Evolutionary conservation across 2,797 vertebrate genomes (phyloP).

Genomic region (Scolopax rusticola): DNA sequence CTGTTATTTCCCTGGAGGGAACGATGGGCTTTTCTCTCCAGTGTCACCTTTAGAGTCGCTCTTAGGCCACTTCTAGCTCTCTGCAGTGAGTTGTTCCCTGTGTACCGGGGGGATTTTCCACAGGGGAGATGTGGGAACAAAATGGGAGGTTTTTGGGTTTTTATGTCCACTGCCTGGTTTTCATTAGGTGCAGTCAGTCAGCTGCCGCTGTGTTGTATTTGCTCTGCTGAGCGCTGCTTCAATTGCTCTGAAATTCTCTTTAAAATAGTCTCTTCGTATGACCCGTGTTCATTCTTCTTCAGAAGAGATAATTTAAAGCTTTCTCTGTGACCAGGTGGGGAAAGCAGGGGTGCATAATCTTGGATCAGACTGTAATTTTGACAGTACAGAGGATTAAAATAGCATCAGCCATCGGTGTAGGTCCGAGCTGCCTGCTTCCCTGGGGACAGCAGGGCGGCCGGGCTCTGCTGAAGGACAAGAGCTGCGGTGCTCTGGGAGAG

Average conservation of each 20-base stretch:
- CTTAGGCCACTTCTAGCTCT: background rate
- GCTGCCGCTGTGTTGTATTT: background rate
- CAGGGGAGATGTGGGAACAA: background rate
- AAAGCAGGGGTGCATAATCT: background rate
- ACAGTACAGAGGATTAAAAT: background rate
- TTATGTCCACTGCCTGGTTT: background rate
- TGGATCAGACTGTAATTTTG: background rate
- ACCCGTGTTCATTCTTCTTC: background rate
- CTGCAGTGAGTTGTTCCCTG: background rate
- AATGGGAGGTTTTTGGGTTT: accelerated
- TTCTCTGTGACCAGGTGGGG: background rate
- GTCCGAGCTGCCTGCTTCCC: background rate
- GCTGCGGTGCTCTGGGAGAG: accelerated
- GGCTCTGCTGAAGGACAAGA: background rate
- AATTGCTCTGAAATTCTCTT: background rate
- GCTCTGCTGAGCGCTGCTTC: background rate
- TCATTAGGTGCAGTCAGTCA: background rate
- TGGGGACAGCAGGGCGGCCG: accelerated
- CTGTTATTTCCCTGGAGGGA: background rate
- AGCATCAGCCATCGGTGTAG: accelerated
- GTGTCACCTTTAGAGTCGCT: background rate
- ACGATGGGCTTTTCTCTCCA: accelerated
- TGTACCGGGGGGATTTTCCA: accelerated
- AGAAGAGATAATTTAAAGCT: background rate
- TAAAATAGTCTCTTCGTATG: background rate